Conservation (phyloP, 2,888 invertebrate species). For the Oegoconia quadripuncta region DNA sequence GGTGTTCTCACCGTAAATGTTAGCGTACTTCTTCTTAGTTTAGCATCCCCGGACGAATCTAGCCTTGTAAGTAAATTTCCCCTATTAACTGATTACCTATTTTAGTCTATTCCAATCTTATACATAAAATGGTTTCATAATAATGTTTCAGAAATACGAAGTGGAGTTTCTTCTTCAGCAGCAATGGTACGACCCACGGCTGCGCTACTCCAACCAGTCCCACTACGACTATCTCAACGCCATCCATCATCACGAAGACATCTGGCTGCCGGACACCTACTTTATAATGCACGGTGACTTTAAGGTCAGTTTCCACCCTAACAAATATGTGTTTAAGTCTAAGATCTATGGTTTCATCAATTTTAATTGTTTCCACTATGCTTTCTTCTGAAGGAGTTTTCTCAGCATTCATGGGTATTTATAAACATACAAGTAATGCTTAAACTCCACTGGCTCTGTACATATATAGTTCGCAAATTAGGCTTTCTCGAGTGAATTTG, state of each 20-base stretch:
- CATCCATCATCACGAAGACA: constrained; percentile 94
- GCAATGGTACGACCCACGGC: constrained; percentile 94
- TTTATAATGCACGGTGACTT: constrained; percentile 98
- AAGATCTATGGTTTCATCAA: constrained; percentile 37
- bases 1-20: constrained; percentile 96
- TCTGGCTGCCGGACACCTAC: constrained; percentile 96
- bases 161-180: constrained; percentile 96
- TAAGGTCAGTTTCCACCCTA: constrained; percentile 71
- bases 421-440: constrained; percentile 57
- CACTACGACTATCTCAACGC: constrained; percentile 94
- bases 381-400: constrained; percentile 62
- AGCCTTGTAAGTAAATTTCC: constrained; percentile 88
- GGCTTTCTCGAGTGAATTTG: constrained; percentile 32
- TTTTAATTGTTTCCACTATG: constrained; percentile 55
- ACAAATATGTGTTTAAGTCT: background rate
- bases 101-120: background rate
- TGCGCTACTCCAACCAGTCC: constrained; percentile 93
- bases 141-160: constrained; percentile 91
- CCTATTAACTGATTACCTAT: constrained; percentile 11
- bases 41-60: constrained; percentile 97
- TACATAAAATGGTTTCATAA: background rate
- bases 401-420: constrained; percentile 64
- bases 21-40: constrained; percentile 94
- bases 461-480: constrained; percentile 49
- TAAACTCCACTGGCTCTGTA: constrained; percentile 47